Base-by-base conservation (phyloP, 1,140 invertebrate species). In the Wasmannia auropunctata region DNA sequence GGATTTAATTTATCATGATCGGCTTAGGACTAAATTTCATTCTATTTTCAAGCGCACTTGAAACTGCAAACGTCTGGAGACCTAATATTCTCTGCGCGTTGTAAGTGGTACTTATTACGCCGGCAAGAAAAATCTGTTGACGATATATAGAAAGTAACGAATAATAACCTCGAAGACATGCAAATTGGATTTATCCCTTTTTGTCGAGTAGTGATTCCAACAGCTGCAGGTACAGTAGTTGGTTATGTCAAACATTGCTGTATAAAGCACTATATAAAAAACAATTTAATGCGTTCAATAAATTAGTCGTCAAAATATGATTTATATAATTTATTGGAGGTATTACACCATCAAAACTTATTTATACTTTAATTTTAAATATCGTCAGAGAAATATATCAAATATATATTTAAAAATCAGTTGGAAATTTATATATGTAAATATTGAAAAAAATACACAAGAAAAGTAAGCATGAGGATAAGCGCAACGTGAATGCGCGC, bases 1-100 rank as follows among this genome's bases (percentile, higher is more conserved):
- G 79, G n/a, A 74, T 74, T 83, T 83, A 83, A 83, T 83, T 83
- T 43, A 70, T 83, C 54, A 83, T 83, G 54, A 83, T 83, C 79
- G 79, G 79, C 79, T 83, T 83, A 83, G 10, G 49, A 83, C 65
- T 83, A 83, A 83, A 83, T 34, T 83, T 83, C 37, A 34, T 74
- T 83, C 67, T 83, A 83, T 83, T 74, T 83, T 60, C 79, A 74
- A 83, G 79, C 51, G 10, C 14, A 83, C 79, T 83, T 31, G 79
- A 83, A 83, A 72, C 65, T 81, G 56, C 34, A 37, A 83, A 51
- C 31, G 51, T 43, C 79, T 58, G 49, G 37, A 40, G 65, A 56
- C 25, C 67, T 56, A 72, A 58, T 83, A 34, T 83, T 10, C 60
- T 40, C 76, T 40, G 4, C 76, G n/a, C 16, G 22, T 79, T 67